Base-by-base conservation (phyloP, 2,888 invertebrate genomes). In the Adelognathus sp. region DNA sequence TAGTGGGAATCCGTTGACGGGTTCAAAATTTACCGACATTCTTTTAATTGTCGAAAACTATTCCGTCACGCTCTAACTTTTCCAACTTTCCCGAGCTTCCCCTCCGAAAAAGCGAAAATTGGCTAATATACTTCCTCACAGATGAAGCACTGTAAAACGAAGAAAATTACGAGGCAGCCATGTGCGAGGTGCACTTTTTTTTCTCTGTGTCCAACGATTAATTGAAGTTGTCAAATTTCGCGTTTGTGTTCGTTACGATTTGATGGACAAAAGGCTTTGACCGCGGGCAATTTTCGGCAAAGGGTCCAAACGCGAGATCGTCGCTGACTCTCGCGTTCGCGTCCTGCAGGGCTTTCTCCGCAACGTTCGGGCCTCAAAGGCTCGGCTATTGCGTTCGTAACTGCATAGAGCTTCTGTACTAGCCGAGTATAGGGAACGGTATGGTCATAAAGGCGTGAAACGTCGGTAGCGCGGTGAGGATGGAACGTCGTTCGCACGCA, bases 371-470 rank as follows among this genome's bases (percentile, higher is more conserved):
- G 33, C 50, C 44, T 56, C 36, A 39, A 46, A 44, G 16, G 56
- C 29, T 61, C 63, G 63, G 50, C 50, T 39, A 33, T 39, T 64
- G 74, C 64, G 78, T 74, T 70, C 58, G 73, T 78, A 63, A 74
- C 39, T 73, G 63, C 58, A 16, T 39, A 21, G 63, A 36, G 36
- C 36, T 36, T 36, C n/a, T 52, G 52, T 63, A 56, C 69, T 70
- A 61, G 73, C 63, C n/a, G n/a, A n/a, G n/a, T n/a, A 70, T 78
- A 69, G 69, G 63, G 58, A 78, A 69, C 73, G 73, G 56, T 73
- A 63, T 31, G 67, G 61, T 61, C 67, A 58, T 77, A 73, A 77
- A 77, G 63, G 36, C 36, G 73, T n/a, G 63, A 52, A 69, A 69
- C 58, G 63, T 78, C 64, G 52, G 41, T 21, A 52, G 21, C 14